phyloP scores from a whole-genome alignment of 2,888 invertebrate genomes.

The Molanna angustata region DNA sequence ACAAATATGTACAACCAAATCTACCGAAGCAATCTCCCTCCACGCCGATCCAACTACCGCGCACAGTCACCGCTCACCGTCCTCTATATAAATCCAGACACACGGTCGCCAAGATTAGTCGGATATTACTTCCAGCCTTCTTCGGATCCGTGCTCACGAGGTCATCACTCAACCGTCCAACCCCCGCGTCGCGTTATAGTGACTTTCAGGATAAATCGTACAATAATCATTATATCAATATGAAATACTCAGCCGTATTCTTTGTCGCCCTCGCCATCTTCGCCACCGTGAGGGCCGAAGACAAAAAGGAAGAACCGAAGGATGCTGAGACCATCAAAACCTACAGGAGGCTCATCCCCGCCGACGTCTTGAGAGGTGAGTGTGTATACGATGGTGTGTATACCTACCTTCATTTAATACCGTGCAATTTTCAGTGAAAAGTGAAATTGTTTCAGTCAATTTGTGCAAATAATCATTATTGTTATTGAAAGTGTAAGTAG shows the following conservation, averaged over 20 bases:
- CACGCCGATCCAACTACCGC: too few relatives aligned
- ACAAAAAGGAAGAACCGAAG: constrained; percentile 43
- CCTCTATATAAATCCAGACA: constrained; percentile 12
- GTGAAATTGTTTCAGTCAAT: background rate
- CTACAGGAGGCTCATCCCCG: constrained; percentile 80
- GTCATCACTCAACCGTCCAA: background rate
- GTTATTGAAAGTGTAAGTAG: too few relatives aligned
- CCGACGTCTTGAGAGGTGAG: constrained; percentile 83
- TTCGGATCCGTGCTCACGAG: background rate
- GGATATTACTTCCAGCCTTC: constrained; percentile 8
- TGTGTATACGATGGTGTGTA: too few relatives aligned
- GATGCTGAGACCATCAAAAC: constrained; percentile 60
- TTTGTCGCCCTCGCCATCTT: constrained; percentile 55
- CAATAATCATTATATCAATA: too few relatives aligned
- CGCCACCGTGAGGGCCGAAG: constrained; percentile 52
- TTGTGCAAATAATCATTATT: background rate
- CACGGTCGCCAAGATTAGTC: constrained; percentile 2
- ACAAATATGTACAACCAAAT: too few relatives aligned
- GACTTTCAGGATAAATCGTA: too few relatives aligned
- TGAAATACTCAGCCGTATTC: constrained; percentile 36
- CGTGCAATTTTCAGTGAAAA: background rate
- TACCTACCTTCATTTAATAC: background rate
- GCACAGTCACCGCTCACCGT: constrained; percentile 9
- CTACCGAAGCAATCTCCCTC: too few relatives aligned
- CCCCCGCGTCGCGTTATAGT: background rate